These are phyloP conservation scores for Paracentrotus lividus DNA, from an alignment of 53 echinoderm and acorn worm genomes.

Conservation along the genomic window DNA sequence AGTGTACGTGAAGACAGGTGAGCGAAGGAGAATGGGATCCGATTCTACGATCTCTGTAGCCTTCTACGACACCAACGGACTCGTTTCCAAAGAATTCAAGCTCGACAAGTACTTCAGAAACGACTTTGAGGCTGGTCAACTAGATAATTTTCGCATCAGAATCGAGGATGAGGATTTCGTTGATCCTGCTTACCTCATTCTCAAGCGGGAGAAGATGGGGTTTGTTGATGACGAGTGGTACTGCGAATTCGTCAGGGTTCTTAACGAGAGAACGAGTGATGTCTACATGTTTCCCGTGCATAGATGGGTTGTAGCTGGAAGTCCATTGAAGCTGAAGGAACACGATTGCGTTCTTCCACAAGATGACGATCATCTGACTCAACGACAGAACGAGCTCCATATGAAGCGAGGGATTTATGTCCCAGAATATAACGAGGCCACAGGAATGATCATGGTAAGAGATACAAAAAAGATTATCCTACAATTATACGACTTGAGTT, in stretches of 20 bases:
- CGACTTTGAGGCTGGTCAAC: constrained; percentile 81
- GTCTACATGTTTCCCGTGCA: constrained; percentile 54
- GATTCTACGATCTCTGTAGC: constrained; percentile 77
- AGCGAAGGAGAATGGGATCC: constrained; percentile 82
- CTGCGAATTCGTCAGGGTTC: constrained; percentile 78
- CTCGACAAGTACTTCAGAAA: constrained; percentile 74
- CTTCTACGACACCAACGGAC: constrained; percentile 64
- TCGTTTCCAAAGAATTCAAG: constrained; percentile 62
- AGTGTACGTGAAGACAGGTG: constrained; percentile 84
- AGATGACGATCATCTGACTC: constrained; percentile 3
- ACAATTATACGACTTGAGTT: too few relatives aligned
- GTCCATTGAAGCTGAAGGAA: constrained; percentile 24
- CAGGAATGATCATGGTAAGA: constrained; percentile 31
- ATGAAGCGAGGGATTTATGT: constrained; percentile 20
- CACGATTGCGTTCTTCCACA: constrained; percentile 49
- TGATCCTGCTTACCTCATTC: constrained; percentile 73
- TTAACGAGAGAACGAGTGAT: constrained; percentile 5
- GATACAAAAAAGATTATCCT: too few relatives aligned
- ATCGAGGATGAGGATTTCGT: constrained; percentile 67
- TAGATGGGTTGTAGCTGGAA: constrained; percentile 38
- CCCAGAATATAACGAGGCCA: neutral
- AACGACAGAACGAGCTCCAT: constrained; percentile 22
- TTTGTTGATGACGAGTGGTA: constrained; percentile 77
- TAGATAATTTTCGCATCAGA: constrained; percentile 66
- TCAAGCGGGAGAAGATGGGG: constrained; percentile 76